Evolutionary conservation across 1,140 invertebrate species (phyloP).

Genomic region (Dendrolimus kikuchii): DNA sequence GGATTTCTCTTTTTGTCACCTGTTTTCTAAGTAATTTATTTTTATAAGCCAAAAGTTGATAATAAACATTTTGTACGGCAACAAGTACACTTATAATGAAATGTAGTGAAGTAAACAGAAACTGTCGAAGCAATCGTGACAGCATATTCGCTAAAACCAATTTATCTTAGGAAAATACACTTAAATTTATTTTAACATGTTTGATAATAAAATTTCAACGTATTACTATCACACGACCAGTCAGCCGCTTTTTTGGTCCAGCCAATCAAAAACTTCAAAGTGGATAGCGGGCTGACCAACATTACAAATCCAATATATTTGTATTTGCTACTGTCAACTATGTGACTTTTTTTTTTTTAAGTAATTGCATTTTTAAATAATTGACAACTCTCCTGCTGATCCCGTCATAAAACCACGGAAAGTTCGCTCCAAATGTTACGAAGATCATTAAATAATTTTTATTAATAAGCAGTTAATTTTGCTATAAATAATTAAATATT

Average conservation of each 20-base stretch:
- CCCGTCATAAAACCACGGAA: too few relatives aligned
- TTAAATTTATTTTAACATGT: constrained; percentile 48
- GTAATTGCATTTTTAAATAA: background rate
- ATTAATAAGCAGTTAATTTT: too few relatives aligned
- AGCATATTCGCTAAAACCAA: constrained; percentile 35
- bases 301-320: constrained; percentile 8
- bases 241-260: constrained; percentile 46
- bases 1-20: constrained; percentile 42
- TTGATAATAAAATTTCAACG: constrained; percentile 19
- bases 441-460: too few relatives aligned
- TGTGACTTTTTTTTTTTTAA: background rate
- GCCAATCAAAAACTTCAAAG: constrained; percentile 59
- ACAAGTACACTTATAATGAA: constrained; percentile 58
- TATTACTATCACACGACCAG: constrained; percentile 35
- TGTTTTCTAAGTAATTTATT: constrained; percentile 19
- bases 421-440: too few relatives aligned
- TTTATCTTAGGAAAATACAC: constrained; percentile 9
- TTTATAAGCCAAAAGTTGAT: constrained; percentile 38
- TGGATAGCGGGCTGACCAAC: constrained; percentile 25
- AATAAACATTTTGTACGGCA: constrained; percentile 60
- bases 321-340: background rate
- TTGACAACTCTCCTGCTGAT: too few relatives aligned
- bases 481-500: too few relatives aligned
- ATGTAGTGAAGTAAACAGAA: constrained; percentile 51
- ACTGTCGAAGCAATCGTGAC: constrained; percentile 42